phyloP scores from a whole-genome alignment of 2,888 invertebrate species.

The Trissonchulus sp. region DNA sequence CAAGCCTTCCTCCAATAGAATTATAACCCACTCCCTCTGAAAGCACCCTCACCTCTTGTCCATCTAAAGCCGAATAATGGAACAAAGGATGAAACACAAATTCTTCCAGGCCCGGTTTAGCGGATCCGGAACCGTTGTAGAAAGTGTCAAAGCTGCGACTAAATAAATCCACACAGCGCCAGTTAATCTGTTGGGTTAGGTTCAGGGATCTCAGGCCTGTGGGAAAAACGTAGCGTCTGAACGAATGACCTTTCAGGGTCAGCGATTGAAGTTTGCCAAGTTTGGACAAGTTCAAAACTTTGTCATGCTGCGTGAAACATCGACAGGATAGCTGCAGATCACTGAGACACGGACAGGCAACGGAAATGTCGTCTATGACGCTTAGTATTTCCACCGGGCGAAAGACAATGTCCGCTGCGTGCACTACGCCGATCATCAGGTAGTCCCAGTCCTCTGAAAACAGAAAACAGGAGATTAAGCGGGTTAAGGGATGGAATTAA shows the following conservation, averaged over 20 bases:
- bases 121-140: background rate
- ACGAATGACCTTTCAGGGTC: background rate
- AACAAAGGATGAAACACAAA: background rate
- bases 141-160: background rate
- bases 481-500: too few species aligned
- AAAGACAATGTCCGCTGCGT: background rate
- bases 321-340: background rate
- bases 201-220: background rate
- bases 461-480: background rate
- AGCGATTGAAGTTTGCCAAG: background rate
- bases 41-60: background rate
- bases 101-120: background rate
- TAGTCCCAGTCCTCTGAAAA: constrained; percentile 3
- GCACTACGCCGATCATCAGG: background rate
- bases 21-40: too few species aligned
- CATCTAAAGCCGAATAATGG: background rate
- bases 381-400: too few species aligned
- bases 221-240: background rate
- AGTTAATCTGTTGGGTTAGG: background rate
- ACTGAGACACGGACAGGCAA: background rate
- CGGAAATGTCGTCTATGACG: background rate
- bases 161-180: background rate
- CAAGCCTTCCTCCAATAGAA: too few species aligned
- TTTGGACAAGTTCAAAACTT: background rate
- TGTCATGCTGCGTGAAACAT: background rate